These are phyloP conservation scores for Oncorhynchus kisutch DNA, from an alignment of 2,113 vertebrate species.

Conservation along the genomic window DNA sequence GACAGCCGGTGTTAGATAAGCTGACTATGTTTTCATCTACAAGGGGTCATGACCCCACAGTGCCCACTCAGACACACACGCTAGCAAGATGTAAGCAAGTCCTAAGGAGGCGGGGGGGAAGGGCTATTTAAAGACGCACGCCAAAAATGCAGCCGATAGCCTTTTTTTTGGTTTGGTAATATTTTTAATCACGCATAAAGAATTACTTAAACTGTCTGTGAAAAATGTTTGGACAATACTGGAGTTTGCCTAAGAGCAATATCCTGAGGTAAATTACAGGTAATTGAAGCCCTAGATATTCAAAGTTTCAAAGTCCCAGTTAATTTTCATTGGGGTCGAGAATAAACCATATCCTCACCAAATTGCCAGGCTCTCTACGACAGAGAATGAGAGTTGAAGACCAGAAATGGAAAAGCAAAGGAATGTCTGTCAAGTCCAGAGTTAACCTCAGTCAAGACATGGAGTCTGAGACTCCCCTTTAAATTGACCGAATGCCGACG, in stretches of 20 bases:
- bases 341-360: background rate
- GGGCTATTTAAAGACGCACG: constrained; percentile 53
- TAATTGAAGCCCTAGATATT: background rate
- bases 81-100: constrained; percentile 49
- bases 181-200: no score
- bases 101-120: constrained; percentile 16
- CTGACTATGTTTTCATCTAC: no score
- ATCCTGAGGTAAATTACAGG: background rate
- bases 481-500: constrained; percentile 4
- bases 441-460: constrained; percentile 40
- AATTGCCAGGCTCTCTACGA: background rate
- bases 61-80: no score
- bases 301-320: background rate
- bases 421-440: constrained; percentile 27
- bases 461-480: constrained; percentile 20
- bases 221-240: background rate
- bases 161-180: background rate
- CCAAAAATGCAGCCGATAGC: constrained; percentile 34
- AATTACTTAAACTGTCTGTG: background rate
- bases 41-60: no score
- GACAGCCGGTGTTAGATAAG: no score
- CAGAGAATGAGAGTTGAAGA: constrained; percentile 30
- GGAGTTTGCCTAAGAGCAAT: background rate
- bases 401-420: constrained; percentile 12
- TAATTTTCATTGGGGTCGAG: background rate